phyloP scores from a whole-genome alignment of 1,140 invertebrate genomes.

The Drosophila malerkotliana region DNA sequence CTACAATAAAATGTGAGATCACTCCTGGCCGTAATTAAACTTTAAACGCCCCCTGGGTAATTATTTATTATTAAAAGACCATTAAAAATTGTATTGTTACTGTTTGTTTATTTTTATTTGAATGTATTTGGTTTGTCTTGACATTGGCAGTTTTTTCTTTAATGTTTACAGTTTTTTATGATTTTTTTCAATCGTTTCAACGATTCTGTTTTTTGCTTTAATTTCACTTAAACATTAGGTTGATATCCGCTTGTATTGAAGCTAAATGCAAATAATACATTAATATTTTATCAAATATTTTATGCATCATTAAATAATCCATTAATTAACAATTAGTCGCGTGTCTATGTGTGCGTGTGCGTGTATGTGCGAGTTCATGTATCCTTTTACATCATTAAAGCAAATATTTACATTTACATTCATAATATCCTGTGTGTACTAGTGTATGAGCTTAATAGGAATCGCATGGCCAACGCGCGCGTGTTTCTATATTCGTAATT shows the following conservation, averaged over 20 bases:
- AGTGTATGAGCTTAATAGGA: slow-evolving; percentile 22
- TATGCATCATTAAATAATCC: slow-evolving; percentile 78
- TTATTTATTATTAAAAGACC: not conserved
- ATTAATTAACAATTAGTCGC: slow-evolving; percentile 78
- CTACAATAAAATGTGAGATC: not conserved
- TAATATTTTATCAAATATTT: slow-evolving; percentile 67
- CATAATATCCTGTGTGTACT: slow-evolving; percentile 14
- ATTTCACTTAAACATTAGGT: slow-evolving; percentile 53
- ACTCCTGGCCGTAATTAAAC: not conserved
- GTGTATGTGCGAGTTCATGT: slow-evolving; percentile 44
- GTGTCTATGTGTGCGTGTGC: slow-evolving; percentile 15
- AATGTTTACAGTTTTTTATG: slow-evolving; percentile 30
- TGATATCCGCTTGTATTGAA: slow-evolving; percentile 48
- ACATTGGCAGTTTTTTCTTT: slow-evolving; percentile 43
- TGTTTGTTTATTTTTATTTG: slow-evolving; percentile 48
- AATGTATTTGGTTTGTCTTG: slow-evolving; percentile 49
- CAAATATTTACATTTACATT: slow-evolving; percentile 70
- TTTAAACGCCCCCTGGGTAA: not conserved
- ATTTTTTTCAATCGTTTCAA: slow-evolving; percentile 28
- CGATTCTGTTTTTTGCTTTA: slow-evolving; percentile 34
- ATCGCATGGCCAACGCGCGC: slow-evolving; percentile 29
- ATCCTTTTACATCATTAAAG: slow-evolving; percentile 63
- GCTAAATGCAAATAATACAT: slow-evolving; percentile 65
- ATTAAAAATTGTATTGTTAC: slow-evolving; percentile 21
- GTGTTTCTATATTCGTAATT: slow-evolving; percentile 16